phyloP scores from a whole-genome alignment of 2,888 invertebrate species.

The Galerucella calmariensis region DNA sequence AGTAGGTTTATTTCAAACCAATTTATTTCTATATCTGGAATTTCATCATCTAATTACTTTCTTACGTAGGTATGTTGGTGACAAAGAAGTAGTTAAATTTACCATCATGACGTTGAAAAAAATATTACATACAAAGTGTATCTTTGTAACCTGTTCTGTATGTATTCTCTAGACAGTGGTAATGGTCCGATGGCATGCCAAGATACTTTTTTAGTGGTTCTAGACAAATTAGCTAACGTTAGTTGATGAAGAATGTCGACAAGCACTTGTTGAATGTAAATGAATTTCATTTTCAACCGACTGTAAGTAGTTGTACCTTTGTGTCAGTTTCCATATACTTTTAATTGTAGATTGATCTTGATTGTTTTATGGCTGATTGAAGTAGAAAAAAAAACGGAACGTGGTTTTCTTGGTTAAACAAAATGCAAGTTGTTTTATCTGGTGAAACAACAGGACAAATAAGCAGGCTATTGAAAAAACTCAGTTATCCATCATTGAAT shows the following conservation, averaged over 20 bases:
- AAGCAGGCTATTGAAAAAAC: no score
- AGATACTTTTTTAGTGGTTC: slow-evolving; percentile 31
- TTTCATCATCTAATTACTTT: background rate
- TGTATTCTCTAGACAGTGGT: slow-evolving; percentile 34
- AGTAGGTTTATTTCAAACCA: background rate
- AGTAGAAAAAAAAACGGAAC: background rate
- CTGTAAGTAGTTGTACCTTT: slow-evolving; percentile 7
- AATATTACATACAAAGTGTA: slow-evolving; percentile 1
- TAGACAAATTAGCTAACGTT: slow-evolving; percentile 45
- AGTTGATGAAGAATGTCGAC: slow-evolving; percentile 32
- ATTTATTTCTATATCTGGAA: background rate
- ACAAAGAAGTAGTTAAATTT: background rate
- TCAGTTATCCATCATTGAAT: no score
- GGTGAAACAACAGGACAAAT: no score
- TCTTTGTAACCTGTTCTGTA: background rate
- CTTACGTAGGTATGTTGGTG: background rate
- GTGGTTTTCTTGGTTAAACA: background rate
- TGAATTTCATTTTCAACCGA: slow-evolving; percentile 26
- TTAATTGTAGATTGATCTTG: background rate
- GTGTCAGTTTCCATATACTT: slow-evolving; percentile 9
- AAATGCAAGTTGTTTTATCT: background rate
- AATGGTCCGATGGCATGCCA: slow-evolving; percentile 40
- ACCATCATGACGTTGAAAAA: background rate
- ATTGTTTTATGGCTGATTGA: background rate
- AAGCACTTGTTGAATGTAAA: slow-evolving; percentile 33